phyloP scores from a whole-genome alignment of 2,113 vertebrate species.

The Chroicocephalus ridibundus region DNA sequence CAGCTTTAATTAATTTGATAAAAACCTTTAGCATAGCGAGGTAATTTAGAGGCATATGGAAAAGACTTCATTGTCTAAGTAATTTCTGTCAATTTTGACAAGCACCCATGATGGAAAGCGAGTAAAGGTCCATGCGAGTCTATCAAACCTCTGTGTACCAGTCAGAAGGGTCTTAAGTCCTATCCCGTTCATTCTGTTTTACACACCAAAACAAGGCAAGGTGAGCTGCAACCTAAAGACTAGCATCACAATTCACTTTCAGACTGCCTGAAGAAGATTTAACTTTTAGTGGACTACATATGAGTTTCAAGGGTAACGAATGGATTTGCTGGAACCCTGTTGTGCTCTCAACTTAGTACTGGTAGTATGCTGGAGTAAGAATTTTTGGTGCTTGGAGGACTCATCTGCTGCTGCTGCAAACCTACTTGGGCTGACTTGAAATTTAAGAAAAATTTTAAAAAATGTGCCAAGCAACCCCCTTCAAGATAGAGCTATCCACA shows the following conservation, averaged over 20 bases:
- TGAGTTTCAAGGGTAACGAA: neutral
- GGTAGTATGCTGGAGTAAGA: neutral
- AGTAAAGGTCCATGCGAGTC: neutral
- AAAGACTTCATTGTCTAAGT: slow-evolving; percentile 3
- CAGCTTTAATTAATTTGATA: slow-evolving; percentile 45
- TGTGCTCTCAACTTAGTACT: neutral
- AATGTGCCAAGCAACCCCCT: neutral
- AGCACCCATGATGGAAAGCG: neutral
- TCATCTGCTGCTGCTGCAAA: neutral
- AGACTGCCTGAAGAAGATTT: neutral
- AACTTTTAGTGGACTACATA: neutral
- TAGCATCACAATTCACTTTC: neutral
- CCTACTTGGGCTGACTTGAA: neutral
- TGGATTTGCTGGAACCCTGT: neutral
- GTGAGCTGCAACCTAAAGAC: neutral
- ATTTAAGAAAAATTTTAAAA: neutral
- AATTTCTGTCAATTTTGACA: slow-evolving; percentile 16
- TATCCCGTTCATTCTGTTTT: neutral
- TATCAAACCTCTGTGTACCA: neutral
- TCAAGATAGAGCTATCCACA: neutral
- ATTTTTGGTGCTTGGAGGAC: neutral
- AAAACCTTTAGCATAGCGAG: neutral
- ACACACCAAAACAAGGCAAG: neutral
- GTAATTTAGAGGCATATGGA: neutral
- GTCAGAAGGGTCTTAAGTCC: neutral